Percentiles rank a stretch among this genome's conserved stretches.
Conservation (phyloP, 2,888 invertebrate species). For the Timema cristinae region DNA sequence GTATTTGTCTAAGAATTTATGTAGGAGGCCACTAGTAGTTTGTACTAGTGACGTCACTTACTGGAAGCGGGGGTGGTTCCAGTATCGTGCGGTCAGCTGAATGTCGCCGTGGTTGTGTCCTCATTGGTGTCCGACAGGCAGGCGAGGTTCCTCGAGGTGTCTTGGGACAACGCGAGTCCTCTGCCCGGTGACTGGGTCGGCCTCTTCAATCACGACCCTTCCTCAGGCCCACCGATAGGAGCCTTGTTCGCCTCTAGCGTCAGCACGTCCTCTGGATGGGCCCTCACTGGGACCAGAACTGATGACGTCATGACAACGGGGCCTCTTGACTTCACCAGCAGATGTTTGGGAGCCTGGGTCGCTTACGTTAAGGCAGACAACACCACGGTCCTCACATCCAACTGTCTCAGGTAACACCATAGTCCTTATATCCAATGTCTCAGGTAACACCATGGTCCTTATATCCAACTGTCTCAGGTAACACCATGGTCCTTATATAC, state of each 20-base stretch:
- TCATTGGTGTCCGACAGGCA: neutral
- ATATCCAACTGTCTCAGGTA: too few relatives aligned
- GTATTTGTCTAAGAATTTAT: too few relatives aligned
- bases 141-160: conserved; percentile 16
- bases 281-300: neutral
- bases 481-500: too few relatives aligned
- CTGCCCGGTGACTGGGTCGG: conserved; percentile 20
- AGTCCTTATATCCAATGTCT: neutral
- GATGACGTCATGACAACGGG: neutral
- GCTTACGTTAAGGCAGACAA: conserved; percentile 22
- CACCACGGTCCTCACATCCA: conserved; percentile 33
- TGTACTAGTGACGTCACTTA: too few relatives aligned
- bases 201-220: conserved; percentile 13
- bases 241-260: conserved; percentile 2
- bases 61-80: neutral
- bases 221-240: neutral
- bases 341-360: conserved; percentile 26
- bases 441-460: too few relatives aligned
- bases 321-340: conserved; percentile 9
- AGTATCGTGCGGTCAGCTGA: conserved; percentile 4
- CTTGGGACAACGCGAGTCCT: conserved; percentile 20
- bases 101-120: conserved; percentile 11
- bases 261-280: conserved; percentile 14
- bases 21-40: too few relatives aligned
- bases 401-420: neutral